These are phyloP conservation scores for Anthopleura xanthogrammica DNA, from an alignment of 92 coral and sea anemone genomes.

Conservation along the genomic window DNA sequence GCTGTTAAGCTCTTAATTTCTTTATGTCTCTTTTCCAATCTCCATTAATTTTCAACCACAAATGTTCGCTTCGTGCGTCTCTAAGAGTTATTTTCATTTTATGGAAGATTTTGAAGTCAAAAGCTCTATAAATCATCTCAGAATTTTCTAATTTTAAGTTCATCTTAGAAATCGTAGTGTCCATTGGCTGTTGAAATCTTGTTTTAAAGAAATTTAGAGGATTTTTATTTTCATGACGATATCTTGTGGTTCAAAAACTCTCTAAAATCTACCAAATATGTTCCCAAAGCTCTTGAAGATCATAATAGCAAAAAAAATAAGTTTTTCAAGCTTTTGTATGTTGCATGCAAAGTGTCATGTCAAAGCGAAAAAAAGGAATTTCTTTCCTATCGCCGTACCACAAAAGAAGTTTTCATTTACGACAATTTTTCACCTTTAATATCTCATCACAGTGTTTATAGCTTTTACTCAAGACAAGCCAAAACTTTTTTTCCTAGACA, in stretches of 20 bases:
- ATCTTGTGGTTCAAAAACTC: no score
- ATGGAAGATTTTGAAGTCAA: background rate
- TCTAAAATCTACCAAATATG: no score
- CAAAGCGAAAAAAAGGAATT: no score
- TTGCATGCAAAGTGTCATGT: no score
- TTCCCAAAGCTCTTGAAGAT: no score
- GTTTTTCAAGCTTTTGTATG: no score
- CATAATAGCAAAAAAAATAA: no score
- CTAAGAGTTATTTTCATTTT: background rate
- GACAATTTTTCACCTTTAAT: background rate
- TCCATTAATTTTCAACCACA: background rate
- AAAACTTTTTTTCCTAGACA: background rate
- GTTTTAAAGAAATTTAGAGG: background rate
- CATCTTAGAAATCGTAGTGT: background rate
- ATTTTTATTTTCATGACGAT: background rate
- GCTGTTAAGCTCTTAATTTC: background rate
- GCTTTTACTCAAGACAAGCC: background rate
- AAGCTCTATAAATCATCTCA: background rate
- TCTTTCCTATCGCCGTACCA: background rate
- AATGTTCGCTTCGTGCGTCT: background rate
- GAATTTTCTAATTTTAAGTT: background rate
- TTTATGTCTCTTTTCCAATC: background rate
- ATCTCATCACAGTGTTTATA: background rate
- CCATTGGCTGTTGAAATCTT: background rate
- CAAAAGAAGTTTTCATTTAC: background rate